Evolutionary conservation across 2,888 invertebrate genomes (phyloP).

Genomic region (Melipona beecheii): DNA sequence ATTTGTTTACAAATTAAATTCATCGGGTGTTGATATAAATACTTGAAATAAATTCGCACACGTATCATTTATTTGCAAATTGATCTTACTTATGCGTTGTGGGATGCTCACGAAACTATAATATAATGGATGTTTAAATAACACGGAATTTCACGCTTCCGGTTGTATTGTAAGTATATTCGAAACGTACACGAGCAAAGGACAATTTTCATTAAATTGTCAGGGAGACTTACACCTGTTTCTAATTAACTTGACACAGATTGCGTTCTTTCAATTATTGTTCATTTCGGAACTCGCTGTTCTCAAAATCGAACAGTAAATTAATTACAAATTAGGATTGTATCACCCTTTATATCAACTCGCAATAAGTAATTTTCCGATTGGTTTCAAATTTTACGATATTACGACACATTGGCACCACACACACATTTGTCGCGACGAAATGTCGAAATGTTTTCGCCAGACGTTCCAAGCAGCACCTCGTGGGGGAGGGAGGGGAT

Average conservation of each 20-base stretch:
- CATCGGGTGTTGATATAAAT: no score
- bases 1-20: no score
- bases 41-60: no score
- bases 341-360: neutral
- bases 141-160: no score
- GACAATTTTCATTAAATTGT: neutral
- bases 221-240: neutral
- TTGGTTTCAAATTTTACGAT: neutral
- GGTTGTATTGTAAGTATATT: neutral
- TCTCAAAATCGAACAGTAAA: no score
- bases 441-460: neutral
- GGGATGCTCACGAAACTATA: no score
- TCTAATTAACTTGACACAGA: slow-evolving; percentile 16
- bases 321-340: no score
- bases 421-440: neutral
- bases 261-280: slow-evolving; percentile 2
- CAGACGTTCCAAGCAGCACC: no score
- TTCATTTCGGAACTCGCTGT: neutral
- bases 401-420: neutral
- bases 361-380: neutral
- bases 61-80: no score
- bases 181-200: neutral
- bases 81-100: no score
- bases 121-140: no score
- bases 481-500: neutral